phyloP scores from a whole-genome alignment of 2,113 vertebrate species.

The Addax nasomaculatus region DNA sequence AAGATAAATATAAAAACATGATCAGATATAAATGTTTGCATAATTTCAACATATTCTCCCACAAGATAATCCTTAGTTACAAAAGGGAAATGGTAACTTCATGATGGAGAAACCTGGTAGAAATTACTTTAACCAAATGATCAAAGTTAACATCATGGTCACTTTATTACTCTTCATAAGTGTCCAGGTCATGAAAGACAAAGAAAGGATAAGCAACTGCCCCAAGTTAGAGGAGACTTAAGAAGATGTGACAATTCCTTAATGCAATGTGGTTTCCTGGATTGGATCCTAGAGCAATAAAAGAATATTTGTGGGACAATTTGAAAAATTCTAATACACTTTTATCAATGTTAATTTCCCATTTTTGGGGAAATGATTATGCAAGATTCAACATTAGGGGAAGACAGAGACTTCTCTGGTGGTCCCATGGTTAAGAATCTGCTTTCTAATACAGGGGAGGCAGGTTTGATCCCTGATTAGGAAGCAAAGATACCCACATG shows the following conservation, averaged over 20 bases:
- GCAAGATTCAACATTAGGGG: background rate
- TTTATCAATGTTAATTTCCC: background rate
- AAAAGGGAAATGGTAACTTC: background rate
- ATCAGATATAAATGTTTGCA: background rate
- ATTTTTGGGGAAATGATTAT: background rate
- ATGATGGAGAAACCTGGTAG: background rate
- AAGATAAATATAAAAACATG: background rate
- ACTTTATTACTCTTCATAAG: background rate
- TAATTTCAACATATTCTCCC: background rate
- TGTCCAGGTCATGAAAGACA: background rate
- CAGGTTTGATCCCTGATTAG: background rate
- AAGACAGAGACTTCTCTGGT: background rate
- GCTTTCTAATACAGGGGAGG: background rate
- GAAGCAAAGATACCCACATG: background rate
- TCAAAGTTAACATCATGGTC: background rate
- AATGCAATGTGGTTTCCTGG: background rate
- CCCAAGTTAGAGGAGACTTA: background rate
- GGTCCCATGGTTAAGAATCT: background rate
- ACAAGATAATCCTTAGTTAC: background rate
- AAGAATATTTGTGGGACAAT: background rate
- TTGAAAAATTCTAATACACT: background rate
- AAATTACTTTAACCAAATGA: background rate
- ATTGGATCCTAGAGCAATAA: background rate
- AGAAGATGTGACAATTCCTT: background rate
- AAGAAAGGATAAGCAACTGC: background rate